phyloP scores from a whole-genome alignment of 2,113 vertebrate genomes.

The Pygoscelis antarcticus region DNA sequence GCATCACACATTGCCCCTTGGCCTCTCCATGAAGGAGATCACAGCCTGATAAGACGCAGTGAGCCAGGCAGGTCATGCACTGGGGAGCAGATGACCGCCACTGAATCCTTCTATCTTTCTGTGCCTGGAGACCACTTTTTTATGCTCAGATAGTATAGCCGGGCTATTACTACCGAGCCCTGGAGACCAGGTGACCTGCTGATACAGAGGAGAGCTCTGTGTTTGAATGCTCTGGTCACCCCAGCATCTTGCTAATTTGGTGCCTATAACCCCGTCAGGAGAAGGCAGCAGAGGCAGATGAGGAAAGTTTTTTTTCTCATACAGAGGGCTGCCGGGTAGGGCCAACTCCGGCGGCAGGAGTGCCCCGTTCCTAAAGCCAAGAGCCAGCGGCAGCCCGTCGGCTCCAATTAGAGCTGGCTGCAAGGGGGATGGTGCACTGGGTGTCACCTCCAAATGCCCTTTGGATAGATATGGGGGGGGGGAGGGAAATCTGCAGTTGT shows the following conservation, averaged over 20 bases:
- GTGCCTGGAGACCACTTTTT: not conserved
- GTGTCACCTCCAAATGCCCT: constrained; percentile 81
- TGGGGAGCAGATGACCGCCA: not conserved
- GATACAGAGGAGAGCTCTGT: not conserved
- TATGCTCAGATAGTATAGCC: accelerated
- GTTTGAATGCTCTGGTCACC: not conserved
- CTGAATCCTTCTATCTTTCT: not conserved
- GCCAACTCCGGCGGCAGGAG: not conserved
- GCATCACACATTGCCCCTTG: not conserved
- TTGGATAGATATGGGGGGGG: constrained; percentile 23
- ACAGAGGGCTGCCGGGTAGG: not conserved
- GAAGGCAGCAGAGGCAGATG: not conserved
- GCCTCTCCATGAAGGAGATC: not conserved
- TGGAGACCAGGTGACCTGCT: not conserved
- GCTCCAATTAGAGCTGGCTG: constrained; percentile 25
- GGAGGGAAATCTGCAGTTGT: constrained; percentile 82
- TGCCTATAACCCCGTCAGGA: not conserved
- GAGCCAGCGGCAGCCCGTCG: not conserved
- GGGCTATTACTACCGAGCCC: not conserved
- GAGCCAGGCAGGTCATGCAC: not conserved
- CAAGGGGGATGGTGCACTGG: not conserved
- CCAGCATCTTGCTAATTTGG: not conserved
- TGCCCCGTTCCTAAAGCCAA: not conserved
- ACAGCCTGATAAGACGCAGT: not conserved
- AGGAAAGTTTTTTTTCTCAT: not conserved